Base-by-base conservation (phyloP, 1,140 invertebrate species). In the Lucilia cuprina region DNA sequence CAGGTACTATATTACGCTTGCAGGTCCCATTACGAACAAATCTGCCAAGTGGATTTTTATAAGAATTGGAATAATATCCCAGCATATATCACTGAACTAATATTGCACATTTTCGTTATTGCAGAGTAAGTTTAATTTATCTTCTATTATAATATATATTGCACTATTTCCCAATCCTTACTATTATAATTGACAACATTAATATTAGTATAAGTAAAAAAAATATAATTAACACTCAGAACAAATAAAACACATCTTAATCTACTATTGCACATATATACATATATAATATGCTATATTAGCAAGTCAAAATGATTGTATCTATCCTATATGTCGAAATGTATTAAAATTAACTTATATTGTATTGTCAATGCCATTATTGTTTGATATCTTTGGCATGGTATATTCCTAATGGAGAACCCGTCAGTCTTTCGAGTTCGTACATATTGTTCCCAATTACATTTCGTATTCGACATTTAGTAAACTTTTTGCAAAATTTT, bases 361-460 rank as follows among this genome's bases (percentile, higher is more conserved):
- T n/a, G 17, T 12, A 55, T 4, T 41, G 41, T 41, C 41, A 41
- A 10, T 41, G 41, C 7, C 10, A 75, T 25, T 82, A 82, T 55
- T 82, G 78, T 35, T 49, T 82, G 4, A 82, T 19, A 34, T 82
- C 78, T 50, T 82, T 82, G 12, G 78, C 34, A 21, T 82, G 78
- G n/a, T 21, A 49, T 12, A 55, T 35, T n/a, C 41, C 21, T 9
- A 82, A 7, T 8, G 17, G 17, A 21, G n/a, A 17, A 21, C 78
- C 78, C 8, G 34, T 25, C 8, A 82, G 35, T 5, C 30, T 19
- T 82, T 49, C 49, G n/a, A 82, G 9, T 41, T 41, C 19, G 21
- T 82, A 82, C 78, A 82, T 82, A 49, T 82, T 82, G 10, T 82
- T 49, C 19, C 78, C 78, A 10, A 82, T 12, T 2, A 55, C 78